Percentiles rank a stretch among this genome's conserved stretches.
These are phyloP conservation scores for Heterotis niloticus DNA, from an alignment of 2,113 vertebrate genomes.

Conservation along the genomic window DNA sequence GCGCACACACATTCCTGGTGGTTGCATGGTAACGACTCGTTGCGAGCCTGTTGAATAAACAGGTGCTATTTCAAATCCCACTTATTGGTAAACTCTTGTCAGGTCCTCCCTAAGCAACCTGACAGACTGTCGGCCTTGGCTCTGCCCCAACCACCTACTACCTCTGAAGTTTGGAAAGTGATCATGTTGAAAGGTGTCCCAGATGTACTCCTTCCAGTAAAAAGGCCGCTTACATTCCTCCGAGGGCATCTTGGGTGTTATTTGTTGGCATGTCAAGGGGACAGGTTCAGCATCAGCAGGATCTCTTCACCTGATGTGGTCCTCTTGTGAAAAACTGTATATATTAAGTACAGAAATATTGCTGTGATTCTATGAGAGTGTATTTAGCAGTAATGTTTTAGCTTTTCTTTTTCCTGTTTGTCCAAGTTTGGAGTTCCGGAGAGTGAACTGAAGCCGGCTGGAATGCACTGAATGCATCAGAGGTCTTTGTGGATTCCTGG, in stretches of 20 bases:
- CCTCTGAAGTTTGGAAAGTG: background rate
- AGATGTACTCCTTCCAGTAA: background rate
- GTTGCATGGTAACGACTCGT: background rate
- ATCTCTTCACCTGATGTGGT: background rate
- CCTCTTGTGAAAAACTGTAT: background rate
- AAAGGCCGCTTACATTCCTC: background rate
- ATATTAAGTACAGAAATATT: background rate
- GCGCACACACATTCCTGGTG: background rate
- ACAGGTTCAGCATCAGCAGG: background rate
- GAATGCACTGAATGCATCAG: background rate
- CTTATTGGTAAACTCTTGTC: slow-evolving; percentile 16
- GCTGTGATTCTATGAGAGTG: too few relatives aligned
- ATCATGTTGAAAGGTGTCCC: background rate
- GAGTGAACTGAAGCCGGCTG: background rate
- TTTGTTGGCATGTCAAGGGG: background rate
- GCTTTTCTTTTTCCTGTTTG: background rate
- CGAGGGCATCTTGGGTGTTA: background rate
- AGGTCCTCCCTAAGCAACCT: background rate
- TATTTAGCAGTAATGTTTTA: too few relatives aligned
- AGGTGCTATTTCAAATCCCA: background rate
- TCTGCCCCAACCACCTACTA: background rate
- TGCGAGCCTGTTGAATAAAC: slow-evolving; percentile 12
- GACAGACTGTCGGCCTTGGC: background rate
- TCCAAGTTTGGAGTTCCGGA: background rate
- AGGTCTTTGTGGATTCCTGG: background rate